Evolutionary conservation across 2,888 invertebrate species (phyloP).

Genomic region (Alloplasta piceator): DNA sequence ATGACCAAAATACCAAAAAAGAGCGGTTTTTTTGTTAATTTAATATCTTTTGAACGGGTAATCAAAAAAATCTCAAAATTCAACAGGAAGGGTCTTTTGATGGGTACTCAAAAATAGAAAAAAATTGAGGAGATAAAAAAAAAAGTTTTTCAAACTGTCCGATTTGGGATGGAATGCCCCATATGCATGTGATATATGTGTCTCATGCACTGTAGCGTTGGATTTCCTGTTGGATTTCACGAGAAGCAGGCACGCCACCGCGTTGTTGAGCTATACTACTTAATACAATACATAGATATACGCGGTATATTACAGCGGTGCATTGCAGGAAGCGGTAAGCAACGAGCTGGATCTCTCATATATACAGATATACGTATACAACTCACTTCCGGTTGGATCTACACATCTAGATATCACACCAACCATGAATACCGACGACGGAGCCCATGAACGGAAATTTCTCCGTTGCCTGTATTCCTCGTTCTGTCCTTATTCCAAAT

Average conservation of each 20-base stretch:
- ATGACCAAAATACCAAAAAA: no score
- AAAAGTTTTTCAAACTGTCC: no score
- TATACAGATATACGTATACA: conserved; percentile 5
- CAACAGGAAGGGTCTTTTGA: no score
- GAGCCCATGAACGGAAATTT: conserved; percentile 40
- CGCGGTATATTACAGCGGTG: neutral
- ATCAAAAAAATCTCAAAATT: no score
- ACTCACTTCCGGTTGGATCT: conserved; percentile 21
- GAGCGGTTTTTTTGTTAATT: no score
- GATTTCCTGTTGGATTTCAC: conserved; percentile 52
- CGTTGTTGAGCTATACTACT: conserved; percentile 44
- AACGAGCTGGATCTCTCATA: conserved; percentile 37
- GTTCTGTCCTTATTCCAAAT: conserved; percentile 36
- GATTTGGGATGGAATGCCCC: no score
- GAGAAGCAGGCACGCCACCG: conserved; percentile 39
- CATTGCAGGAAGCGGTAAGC: conserved; percentile 33
- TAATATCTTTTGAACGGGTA: no score
- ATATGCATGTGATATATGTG: no score
- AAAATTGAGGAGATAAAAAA: no score
- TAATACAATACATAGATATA: conserved; percentile 15
- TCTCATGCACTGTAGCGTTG: conserved; percentile 22
- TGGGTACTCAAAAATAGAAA: no score
- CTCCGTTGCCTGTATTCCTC: conserved; percentile 50
- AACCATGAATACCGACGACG: conserved; percentile 22
- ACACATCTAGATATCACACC: conserved; percentile 21